A percentile compares a stretch with the other conserved stretches of the same genome.
phyloP scores from a whole-genome alignment of 1,140 invertebrate species.

The Agrypnia vestita region DNA sequence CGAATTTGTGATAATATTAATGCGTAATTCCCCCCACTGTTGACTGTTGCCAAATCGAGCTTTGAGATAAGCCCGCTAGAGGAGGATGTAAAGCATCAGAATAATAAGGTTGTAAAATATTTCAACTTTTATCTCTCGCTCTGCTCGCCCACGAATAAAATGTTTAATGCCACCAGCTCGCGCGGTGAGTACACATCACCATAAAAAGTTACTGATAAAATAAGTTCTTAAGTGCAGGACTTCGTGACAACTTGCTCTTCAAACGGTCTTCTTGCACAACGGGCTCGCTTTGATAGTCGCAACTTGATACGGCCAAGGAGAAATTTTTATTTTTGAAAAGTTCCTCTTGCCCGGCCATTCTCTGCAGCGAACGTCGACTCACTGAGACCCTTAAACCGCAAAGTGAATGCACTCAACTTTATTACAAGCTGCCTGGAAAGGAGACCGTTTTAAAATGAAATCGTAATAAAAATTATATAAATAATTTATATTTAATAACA shows the following conservation, averaged over 20 bases:
- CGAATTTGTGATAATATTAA: no score
- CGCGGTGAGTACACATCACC: conserved; percentile 24
- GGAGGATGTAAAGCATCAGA: not conserved
- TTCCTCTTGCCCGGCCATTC: not conserved
- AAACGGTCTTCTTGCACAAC: conserved; percentile 17
- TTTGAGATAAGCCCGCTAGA: not conserved
- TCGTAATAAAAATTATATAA: no score
- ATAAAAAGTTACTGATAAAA: conserved; percentile 43
- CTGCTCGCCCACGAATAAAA: conserved; percentile 51
- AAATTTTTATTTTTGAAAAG: conserved; percentile 26
- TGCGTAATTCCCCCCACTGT: no score
- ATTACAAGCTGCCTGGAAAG: conserved; percentile 2
- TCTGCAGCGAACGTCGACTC: conserved; percentile 3
- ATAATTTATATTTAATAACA: no score
- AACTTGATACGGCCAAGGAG: conserved; percentile 38
- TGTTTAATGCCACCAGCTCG: conserved; percentile 50
- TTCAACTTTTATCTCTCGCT: conserved; percentile 39
- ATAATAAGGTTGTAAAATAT: conserved; percentile 33
- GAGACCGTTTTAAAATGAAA: conserved; percentile 6
- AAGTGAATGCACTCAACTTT: conserved; percentile 32
- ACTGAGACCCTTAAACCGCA: conserved; percentile 9
- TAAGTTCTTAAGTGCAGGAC: conserved; percentile 32
- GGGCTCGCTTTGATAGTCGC: conserved; percentile 37
- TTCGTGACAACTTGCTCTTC: conserved; percentile 49
- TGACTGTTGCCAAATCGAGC: not conserved